phyloP scores from a whole-genome alignment of 2,888 invertebrate species.

The Achlya flavicornis region DNA sequence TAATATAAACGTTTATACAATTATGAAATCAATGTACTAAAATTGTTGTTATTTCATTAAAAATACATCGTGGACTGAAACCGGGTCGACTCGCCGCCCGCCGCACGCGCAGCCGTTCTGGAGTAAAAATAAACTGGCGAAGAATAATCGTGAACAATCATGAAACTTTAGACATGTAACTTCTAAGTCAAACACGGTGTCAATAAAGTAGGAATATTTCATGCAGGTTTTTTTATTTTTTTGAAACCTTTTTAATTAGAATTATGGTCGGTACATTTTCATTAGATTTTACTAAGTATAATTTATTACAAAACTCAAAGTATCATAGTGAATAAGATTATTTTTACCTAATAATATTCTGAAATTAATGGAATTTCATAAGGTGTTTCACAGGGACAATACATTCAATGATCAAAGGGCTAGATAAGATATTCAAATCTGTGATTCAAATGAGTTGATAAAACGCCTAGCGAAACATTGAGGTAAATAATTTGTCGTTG shows the following conservation, averaged over 20 bases:
- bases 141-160: constrained; percentile 18
- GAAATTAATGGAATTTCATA: too few species aligned
- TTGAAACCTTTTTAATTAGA: too few species aligned
- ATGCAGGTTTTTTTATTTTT: too few species aligned
- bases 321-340: too few species aligned
- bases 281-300: too few species aligned
- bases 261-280: too few species aligned
- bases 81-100: constrained; percentile 20
- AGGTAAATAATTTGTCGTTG: background rate
- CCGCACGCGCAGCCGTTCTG: constrained; percentile 24
- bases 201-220: background rate
- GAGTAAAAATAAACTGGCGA: constrained; percentile 52
- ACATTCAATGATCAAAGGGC: too few species aligned
- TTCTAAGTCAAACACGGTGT: background rate
- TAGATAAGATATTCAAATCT: too few species aligned
- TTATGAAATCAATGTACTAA: background rate
- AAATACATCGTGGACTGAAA: constrained; percentile 12
- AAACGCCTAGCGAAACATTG: background rate
- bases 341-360: too few species aligned
- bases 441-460: too few species aligned
- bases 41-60: background rate
- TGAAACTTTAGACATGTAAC: constrained; percentile 36
- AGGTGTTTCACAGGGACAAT: too few species aligned
- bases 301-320: too few species aligned
- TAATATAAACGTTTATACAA: background rate